A percentile compares a stretch with the other conserved stretches of the same genome.
phyloP scores from a whole-genome alignment of 1,140 invertebrate species.

The Drosophila sulfurigaster region DNA sequence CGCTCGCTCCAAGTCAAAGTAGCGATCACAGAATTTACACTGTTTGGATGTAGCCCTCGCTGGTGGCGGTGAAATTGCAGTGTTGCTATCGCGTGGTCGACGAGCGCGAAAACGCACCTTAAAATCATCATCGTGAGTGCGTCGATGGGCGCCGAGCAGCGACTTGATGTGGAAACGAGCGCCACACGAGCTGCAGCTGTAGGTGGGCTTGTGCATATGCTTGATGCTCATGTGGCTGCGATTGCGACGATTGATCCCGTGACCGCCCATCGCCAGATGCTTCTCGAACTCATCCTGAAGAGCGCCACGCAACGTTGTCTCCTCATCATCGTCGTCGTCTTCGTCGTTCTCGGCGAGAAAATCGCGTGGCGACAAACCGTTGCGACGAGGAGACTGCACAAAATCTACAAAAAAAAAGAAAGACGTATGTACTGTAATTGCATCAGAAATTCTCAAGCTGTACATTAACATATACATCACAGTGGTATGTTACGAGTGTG shows the following conservation, averaged over 20 bases:
- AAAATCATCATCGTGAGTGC: constrained; percentile 68
- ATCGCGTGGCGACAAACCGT: constrained; percentile 55
- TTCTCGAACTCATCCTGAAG: constrained; percentile 27
- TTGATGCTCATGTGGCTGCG: constrained; percentile 19
- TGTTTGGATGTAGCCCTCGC: constrained; percentile 13
- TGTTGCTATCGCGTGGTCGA: constrained; percentile 18
- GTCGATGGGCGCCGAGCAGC: constrained; percentile 62
- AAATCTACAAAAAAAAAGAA: background rate
- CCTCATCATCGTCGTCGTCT: constrained; percentile 8
- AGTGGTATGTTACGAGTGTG: too few relatives aligned
- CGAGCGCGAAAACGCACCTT: constrained; percentile 49
- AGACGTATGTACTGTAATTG: too few relatives aligned
- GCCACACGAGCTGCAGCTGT: constrained; percentile 56
- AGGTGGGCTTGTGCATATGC: constrained; percentile 30
- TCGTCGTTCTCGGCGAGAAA: constrained; percentile 38
- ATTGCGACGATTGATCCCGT: background rate
- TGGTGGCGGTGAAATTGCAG: constrained; percentile 3
- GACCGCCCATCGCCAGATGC: background rate
- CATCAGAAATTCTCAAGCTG: too few relatives aligned
- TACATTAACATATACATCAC: too few relatives aligned
- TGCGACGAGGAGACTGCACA: constrained; percentile 61
- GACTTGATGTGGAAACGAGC: constrained; percentile 65
- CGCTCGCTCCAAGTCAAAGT: constrained; percentile 66
- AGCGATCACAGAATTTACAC: constrained; percentile 70
- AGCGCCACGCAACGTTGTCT: constrained; percentile 6